Base-by-base conservation (phyloP, 1,140 invertebrate species). In the Venturia canescens region DNA sequence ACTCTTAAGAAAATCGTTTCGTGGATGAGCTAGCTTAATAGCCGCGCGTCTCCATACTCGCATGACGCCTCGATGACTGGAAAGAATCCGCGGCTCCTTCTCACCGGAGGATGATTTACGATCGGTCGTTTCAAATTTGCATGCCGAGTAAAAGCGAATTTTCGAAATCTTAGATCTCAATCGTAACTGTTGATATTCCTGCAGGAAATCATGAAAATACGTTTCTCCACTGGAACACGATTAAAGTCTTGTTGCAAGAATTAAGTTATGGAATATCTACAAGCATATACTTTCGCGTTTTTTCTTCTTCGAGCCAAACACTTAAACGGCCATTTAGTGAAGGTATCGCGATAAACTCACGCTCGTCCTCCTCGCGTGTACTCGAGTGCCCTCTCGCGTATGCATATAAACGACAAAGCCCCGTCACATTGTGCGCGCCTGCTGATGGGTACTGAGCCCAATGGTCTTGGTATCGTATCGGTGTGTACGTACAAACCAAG, bases 391-490 rank as follows among this genome's bases (percentile, higher is more conserved):
- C 50, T 53, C 50, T 53, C 16, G 50, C 50, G n/a, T 21, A 53
- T 53, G 50, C 50, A 53, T 53, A 53, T 53, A 53, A 57, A 34
- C 72, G 72, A 76, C 72, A 76, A 76, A 76, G 26, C 26, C 27
- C 11, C 26, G 50, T 34, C 53, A 29, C 29, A 53, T 74, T 53
- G 31, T 29, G 27, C 48, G 71, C n/a, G n/a, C n/a, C n/a, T n/a
- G 48, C 29, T 27, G 48, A 74, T 74, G 48, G 60, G 60, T 63
- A 63, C 15, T 23, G 60, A 63, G 60, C 13, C 3, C n/a, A 48
- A 53, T 21, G 1, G 71, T 74, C 29, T 57, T 48, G 21, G 71
- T 57, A 53, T 21, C 0, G 71, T 74, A 53, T 57, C 26, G 21
- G 71, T 57, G 70, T 18, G 26, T 15, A 29, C 53, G n/a, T 48